Base-by-base conservation (phyloP, 2,797 vertebrate genomes). In the Alfaro cultratus region DNA sequence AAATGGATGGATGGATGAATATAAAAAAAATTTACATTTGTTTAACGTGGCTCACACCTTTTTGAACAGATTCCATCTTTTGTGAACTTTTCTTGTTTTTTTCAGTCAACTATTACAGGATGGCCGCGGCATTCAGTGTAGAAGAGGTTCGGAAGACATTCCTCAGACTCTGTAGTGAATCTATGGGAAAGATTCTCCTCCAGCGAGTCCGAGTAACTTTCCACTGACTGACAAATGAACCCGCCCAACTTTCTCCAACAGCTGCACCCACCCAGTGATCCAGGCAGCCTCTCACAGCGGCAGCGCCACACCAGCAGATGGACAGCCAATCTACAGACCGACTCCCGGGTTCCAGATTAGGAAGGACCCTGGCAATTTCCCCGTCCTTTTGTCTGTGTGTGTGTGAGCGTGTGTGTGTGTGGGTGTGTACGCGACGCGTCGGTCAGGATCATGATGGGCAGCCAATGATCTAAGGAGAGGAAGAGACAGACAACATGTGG, bases 301-400 rank as follows among this genome's bases (percentile, higher is more conserved):
- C 45, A 49, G 60, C 34, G 5, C 51, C 53, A 55, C 21, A 74
- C 31, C 41, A 71, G 41, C 76, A 51, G 67, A 76, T 0, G 43
- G 36, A 76, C 75, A 80, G 78, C 81, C 82, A 89, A 64, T 84
- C 83, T 75, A 68, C 51, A 73, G 83, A 85, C 78, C 79, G 75
- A 83, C 81, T 53, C 23, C 76, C 85, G 84, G 80, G 76, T 78
- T 86, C 46, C 62, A 90, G 89, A 94, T 93, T 89, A 93, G 76
- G 74, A 43, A 46, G 34, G 82, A 78, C 51, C 73, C 47, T 53
- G 53, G 47, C 55, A 82, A 77, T 80, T 73, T 81, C 47, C 82
- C 80, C 76, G 85, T 88, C 77, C 77, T 75, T 85, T 21, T 75
- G 23, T 75, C 26, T 73, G 15, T 36, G 80, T 75, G n/a, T 60